phyloP scores from a whole-genome alignment of 2,888 invertebrate species.

The Cataglyphis altisquamis region DNA sequence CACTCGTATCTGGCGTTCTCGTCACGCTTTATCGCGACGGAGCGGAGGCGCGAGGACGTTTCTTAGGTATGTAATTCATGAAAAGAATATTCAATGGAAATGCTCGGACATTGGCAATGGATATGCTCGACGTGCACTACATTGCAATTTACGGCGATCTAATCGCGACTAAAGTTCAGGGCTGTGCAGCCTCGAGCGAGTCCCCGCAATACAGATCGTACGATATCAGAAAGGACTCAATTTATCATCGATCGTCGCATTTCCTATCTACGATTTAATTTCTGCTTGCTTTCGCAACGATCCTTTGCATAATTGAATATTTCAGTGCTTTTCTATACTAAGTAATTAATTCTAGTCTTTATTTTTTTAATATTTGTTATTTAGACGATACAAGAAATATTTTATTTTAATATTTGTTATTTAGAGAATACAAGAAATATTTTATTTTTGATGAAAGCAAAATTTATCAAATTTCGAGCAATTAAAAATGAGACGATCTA shows the following conservation, averaged over 20 bases:
- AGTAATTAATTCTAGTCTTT: not conserved
- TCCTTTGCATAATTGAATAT: conserved; percentile 7
- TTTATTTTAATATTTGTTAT: not conserved
- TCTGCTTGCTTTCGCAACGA: not conserved
- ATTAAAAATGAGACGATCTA: not conserved
- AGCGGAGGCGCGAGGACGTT: conserved; percentile 75
- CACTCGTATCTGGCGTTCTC: conserved; percentile 73
- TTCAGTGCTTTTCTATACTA: not conserved
- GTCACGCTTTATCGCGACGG: conserved; percentile 76
- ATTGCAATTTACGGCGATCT: conserved; percentile 81
- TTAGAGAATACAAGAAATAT: not conserved
- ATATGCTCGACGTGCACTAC: conserved; percentile 82
- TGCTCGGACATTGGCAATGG: conserved; percentile 77
- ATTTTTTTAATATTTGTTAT: not conserved
- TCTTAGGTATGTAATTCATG: conserved; percentile 81
- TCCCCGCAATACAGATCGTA: not conserved
- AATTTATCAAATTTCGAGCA: not conserved
- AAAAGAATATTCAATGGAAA: conserved; percentile 83
- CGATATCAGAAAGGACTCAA: not conserved
- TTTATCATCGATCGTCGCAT: not conserved
- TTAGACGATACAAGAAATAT: not conserved
- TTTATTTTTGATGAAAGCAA: not conserved
- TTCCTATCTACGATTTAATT: not conserved
- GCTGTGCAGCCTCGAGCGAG: conserved; percentile 59
- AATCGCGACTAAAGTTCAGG: conserved; percentile 81